Base-by-base conservation (phyloP, 2,797 vertebrate genomes). In the Sebastes diploproa region DNA sequence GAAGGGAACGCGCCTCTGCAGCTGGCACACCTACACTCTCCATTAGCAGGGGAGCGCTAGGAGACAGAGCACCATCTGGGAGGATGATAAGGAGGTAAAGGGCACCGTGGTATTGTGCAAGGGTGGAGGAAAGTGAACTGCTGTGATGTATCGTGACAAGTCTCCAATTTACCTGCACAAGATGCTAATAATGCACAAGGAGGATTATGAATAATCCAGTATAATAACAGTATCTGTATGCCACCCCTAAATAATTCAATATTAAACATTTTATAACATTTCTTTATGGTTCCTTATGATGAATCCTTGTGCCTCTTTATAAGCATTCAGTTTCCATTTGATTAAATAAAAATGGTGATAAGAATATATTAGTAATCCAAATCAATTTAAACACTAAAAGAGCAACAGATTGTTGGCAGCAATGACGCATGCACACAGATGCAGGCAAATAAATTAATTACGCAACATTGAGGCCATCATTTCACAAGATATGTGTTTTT, bases 71-170 rank as follows among this genome's bases (percentile, higher is more conserved):
- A 42, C 71, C 81, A 67, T 84, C 70, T 85, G 82, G 69, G 75
- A 73, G 38, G 75, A 52, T 62, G 84, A 83, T 85, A 71, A 73
- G 77, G 29, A 80, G 55, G 58, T 4, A 64, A 72, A 82, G 67
- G 65, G 7, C 64, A n/a, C 25, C 11, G 81, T 18, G 59, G 58
- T 71, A 7, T 66, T 73, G 29, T 61, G 23, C 16, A 46, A 18
- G 18, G 62, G 60, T 5, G 38, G 20, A 71, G 66, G 65, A 59
- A 71, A 69, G 20, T n/a, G 46, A 65, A 29, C 2, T 0, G 25
- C 55, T 29, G 64, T 61, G 72, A 73, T 63, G 30, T 30, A 58
- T 18, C n/a, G 13, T 29, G 66, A 79, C 55, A 63, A 18, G 46
- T 11, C 16, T 78, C 34, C 22, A 60, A 60, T 30, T 63, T 14